phyloP scores from a whole-genome alignment of 2,797 vertebrate species.

The Anguilla marmorata region DNA sequence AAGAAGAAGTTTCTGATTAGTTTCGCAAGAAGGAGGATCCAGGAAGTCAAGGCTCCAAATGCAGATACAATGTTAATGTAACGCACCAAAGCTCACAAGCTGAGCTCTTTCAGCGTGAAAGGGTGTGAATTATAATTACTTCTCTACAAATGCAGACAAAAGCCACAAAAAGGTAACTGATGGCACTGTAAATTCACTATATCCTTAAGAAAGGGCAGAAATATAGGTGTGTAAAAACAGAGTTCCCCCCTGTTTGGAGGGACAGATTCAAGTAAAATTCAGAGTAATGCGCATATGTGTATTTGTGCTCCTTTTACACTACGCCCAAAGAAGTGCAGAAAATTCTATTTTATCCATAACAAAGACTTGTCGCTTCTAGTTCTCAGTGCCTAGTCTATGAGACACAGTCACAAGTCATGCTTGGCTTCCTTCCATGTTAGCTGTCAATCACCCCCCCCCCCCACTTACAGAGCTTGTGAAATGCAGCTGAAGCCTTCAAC shows the following conservation, averaged over 20 bases:
- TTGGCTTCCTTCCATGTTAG: background rate
- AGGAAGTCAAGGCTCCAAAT: background rate
- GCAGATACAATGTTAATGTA: background rate
- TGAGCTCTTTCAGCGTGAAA: background rate
- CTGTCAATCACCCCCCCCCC: background rate
- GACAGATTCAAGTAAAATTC: background rate
- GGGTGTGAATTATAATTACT: background rate
- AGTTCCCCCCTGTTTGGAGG: background rate
- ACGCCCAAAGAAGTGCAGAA: background rate
- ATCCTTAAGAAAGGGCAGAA: background rate
- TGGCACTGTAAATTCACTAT: background rate
- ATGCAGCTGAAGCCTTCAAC: background rate
- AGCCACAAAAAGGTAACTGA: background rate
- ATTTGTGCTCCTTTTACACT: background rate
- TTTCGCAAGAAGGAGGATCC: background rate
- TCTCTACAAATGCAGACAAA: background rate
- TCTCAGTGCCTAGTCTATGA: background rate
- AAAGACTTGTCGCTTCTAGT: background rate
- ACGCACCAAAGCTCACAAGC: background rate
- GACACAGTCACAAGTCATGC: slow-evolving; percentile 12
- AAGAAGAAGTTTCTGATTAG: background rate
- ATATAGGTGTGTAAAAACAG: background rate
- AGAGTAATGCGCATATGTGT: background rate
- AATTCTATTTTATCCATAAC: background rate
- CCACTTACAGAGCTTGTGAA: background rate